These are phyloP conservation scores for Rutpela maculata DNA, from an alignment of 2,888 invertebrate species.

Conservation along the genomic window DNA sequence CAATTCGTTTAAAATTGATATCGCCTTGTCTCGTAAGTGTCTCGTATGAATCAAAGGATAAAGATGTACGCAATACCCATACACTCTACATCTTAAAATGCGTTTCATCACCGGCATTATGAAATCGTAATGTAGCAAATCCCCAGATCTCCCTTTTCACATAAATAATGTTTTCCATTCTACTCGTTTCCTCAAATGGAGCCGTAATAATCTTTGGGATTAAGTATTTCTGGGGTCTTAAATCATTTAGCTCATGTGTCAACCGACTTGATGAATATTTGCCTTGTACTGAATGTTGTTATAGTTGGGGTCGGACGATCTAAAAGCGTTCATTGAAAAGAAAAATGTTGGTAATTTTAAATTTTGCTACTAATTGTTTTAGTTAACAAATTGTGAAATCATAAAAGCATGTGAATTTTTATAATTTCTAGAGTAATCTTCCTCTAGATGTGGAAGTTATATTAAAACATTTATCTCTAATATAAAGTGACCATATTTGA, in stretches of 20 bases:
- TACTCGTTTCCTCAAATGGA: not conserved
- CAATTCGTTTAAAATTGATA: not conserved
- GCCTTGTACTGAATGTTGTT: not conserved
- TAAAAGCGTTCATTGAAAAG: no score
- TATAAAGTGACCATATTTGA: no score
- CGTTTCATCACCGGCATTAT: not conserved
- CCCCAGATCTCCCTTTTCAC: not conserved
- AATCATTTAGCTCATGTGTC: slow-evolving; percentile 1
- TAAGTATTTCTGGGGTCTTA: not conserved
- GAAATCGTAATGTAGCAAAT: slow-evolving; percentile 1
- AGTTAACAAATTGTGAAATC: no score
- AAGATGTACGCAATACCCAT: not conserved
- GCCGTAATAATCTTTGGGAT: not conserved
- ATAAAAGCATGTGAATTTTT: no score
- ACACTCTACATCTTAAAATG: not conserved
- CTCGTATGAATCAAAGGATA: not conserved
- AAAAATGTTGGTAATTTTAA: no score
- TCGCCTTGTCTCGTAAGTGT: not conserved
- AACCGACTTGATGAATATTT: slow-evolving; percentile 1
- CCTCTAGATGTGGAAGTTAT: no score
- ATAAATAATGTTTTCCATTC: slow-evolving; percentile 4
- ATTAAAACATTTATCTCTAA: no score
- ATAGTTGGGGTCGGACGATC: not conserved
- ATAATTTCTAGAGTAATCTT: no score
- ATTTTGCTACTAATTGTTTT: no score